A percentile compares a stretch with the other conserved stretches of the same genome.
Evolutionary conservation across 2,113 vertebrate genomes (phyloP).

Genomic region (Sterrhoptilus dennistouni): DNA sequence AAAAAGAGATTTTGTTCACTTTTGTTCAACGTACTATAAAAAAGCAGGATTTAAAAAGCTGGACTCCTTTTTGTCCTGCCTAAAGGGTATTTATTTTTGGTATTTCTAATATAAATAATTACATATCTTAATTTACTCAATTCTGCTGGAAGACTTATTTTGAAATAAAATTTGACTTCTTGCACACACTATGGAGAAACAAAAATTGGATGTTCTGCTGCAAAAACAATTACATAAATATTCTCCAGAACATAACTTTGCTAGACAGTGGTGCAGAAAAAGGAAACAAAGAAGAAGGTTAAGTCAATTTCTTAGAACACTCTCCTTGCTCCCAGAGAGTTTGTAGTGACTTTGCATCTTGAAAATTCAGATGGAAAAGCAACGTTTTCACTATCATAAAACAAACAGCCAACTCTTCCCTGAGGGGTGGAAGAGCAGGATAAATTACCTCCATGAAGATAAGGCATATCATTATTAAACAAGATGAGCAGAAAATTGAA

Average conservation of each 20-base stretch:
- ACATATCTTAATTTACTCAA: neutral
- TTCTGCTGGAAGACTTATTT: neutral
- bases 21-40: neutral
- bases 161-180: neutral
- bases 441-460: slow-evolving; percentile 22
- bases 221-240: neutral
- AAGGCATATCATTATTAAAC: slow-evolving; percentile 7
- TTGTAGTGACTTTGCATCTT: neutral
- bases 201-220: neutral
- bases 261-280: neutral
- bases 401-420: slow-evolving; percentile 6
- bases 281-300: neutral
- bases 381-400: neutral
- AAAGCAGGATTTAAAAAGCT: neutral
- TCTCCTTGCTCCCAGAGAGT: neutral
- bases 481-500: slow-evolving; percentile 41
- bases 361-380: neutral
- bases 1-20: neutral
- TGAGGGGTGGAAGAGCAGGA: neutral
- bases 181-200: neutral
- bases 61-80: neutral
- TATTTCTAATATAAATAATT: neutral
- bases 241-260: neutral
- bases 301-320: neutral
- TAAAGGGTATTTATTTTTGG: neutral